These are phyloP conservation scores for Crambe crambe DNA, from an alignment of 37 sponge, comb jelly and placozoan species.

Conservation along the genomic window DNA sequence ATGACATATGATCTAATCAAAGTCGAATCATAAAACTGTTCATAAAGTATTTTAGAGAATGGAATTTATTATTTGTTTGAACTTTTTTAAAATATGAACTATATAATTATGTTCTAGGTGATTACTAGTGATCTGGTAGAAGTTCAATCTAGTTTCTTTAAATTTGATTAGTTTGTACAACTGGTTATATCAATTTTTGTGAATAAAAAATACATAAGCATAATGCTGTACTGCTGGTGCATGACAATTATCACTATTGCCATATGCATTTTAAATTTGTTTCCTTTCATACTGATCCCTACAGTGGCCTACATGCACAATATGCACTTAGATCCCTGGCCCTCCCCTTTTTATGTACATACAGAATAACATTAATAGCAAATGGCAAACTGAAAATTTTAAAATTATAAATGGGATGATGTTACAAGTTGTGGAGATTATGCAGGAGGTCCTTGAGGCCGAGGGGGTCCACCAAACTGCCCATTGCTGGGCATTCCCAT, in stretches of 20 bases:
- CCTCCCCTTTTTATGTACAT: no score
- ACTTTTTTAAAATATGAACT: background rate
- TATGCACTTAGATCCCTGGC: no score
- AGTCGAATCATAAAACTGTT: background rate
- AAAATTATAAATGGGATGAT: background rate
- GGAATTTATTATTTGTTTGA: background rate
- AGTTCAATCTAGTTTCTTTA: background rate
- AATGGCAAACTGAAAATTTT: background rate
- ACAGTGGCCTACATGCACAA: no score
- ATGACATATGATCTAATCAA: slow-evolving; percentile 24
- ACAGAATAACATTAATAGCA: no score
- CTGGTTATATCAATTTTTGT: no score
- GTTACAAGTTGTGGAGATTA: background rate
- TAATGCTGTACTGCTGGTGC: no score
- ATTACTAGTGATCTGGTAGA: background rate
- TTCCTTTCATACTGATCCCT: no score
- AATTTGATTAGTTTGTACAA: no score
- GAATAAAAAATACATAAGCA: no score
- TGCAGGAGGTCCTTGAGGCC: background rate
- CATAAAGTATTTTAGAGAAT: background rate
- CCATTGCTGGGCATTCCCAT: background rate
- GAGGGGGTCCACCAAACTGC: background rate
- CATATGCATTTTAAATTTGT: no score
- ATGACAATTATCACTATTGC: no score
- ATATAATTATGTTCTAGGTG: background rate